Base-by-base conservation (phyloP, 2,113 vertebrate genomes). In the Neogobius melanostomus region DNA sequence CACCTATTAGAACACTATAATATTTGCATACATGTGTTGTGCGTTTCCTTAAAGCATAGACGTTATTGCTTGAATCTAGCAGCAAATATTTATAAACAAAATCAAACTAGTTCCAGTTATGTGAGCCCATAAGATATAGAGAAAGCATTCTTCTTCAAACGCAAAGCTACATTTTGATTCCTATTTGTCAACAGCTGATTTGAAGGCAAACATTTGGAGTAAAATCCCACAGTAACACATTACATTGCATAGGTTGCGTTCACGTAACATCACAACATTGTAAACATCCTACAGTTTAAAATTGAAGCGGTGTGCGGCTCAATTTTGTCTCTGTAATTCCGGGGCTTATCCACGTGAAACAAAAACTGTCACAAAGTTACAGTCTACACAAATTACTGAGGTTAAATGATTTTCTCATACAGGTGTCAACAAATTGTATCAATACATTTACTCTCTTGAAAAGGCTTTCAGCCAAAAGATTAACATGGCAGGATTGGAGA, bases 71-170 rank as follows among this genome's bases (percentile, higher is more conserved):
- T 64, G 48, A 9, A 54, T 43, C 44, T 42, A 52, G n/a, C 28
- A 64, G 36, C 28, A 66, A 57, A 75, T 28, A 56, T 8, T 28
- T 45, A 68, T 71, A 21, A 60, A 44, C 47, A 44, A 15, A 60
- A 57, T 81, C 83, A 80, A 78, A 47, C 16, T 28, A 64, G 48
- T 87, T 87, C 80, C 81, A 85, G 81, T 81, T 75, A 59, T 73
- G 21, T 10, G 8, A 74, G 64, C 12, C 14, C 51, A 83, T 87
- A 84, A 88, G 89, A 83, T 87, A 84, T 76, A 69, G 69, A 53
- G 36, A 76, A 57, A 64, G 69, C 56, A 7, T 66, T 74, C 49
- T 46, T 8, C 36, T 45, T 61, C 8, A 5, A 61, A 6, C 42
- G 44, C 59, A 60, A 14, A 44, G 36, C 59, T 61, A 61, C 36